Conservation (phyloP, 2,113 vertebrate species). For the Strix uralensis region DNA sequence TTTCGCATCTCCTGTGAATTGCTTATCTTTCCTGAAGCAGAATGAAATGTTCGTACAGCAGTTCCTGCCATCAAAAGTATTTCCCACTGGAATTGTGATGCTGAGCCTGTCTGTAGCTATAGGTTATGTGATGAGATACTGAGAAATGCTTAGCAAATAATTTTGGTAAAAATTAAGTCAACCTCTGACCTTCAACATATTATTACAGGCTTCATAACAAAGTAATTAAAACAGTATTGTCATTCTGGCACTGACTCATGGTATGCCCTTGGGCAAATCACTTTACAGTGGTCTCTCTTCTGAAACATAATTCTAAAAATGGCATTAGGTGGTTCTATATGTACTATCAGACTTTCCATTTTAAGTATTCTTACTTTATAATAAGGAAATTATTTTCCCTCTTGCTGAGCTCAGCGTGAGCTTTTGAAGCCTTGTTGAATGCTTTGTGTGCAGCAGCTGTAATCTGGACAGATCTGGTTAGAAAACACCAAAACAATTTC, state of each 20-base stretch:
- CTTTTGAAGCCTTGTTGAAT: not conserved
- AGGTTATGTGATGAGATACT: not conserved
- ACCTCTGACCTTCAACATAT: not conserved
- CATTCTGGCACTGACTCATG: not conserved
- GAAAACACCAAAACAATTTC: not conserved
- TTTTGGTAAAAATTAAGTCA: slow-evolving; percentile 43
- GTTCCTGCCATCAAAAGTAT: slow-evolving; percentile 41
- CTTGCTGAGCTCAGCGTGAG: not conserved
- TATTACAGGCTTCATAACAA: not conserved
- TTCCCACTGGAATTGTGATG: slow-evolving; percentile 32
- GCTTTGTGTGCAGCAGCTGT: not conserved
- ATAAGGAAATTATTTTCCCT: not conserved
- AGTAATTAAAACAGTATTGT: not conserved
- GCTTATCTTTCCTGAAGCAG: slow-evolving; percentile 56
- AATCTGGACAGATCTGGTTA: not conserved
- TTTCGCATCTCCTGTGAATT: slow-evolving; percentile 48
- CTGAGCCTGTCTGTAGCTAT: slow-evolving; percentile 20
- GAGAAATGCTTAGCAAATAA: slow-evolving; percentile 29
- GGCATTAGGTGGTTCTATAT: not conserved
- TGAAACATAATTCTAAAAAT: not conserved
- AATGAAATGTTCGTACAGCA: slow-evolving; percentile 34
- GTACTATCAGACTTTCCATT: not conserved
- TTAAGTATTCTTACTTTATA: not conserved
- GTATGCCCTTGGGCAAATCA: not conserved
- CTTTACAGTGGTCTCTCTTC: not conserved